Evolutionary conservation across 1,140 invertebrate genomes (phyloP).

Genomic region (Drosophila prosaltans): DNA sequence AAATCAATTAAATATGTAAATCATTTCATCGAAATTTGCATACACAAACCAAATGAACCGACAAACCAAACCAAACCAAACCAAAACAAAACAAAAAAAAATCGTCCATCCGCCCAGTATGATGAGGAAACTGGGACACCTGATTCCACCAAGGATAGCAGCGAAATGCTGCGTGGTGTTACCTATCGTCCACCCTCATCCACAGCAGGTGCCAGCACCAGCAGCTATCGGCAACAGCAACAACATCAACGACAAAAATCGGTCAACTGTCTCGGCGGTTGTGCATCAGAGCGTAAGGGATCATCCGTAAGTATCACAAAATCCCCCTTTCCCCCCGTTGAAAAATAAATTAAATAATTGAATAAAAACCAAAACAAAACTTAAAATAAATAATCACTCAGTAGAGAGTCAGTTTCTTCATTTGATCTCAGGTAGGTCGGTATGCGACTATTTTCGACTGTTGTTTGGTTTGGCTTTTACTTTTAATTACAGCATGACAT

Average conservation of each 20-base stretch:
- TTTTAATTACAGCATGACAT: slow-evolving; percentile 39
- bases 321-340: neutral
- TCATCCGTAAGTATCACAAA: slow-evolving; percentile 85
- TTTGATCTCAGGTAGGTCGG: slow-evolving; percentile 36
- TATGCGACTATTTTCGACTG: slow-evolving; percentile 18
- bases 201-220: slow-evolving; percentile 57
- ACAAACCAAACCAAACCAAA: neutral
- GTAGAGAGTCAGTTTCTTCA: slow-evolving; percentile 1
- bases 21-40: slow-evolving; percentile 79
- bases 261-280: slow-evolving; percentile 85
- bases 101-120: slow-evolving; percentile 71
- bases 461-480: slow-evolving; percentile 24
- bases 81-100: slow-evolving; percentile 21
- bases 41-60: slow-evolving; percentile 39
- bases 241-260: slow-evolving; percentile 75
- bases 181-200: slow-evolving; percentile 83
- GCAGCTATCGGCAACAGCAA: slow-evolving; percentile 82
- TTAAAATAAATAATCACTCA: neutral
- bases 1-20: slow-evolving; percentile 81
- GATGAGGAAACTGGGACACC: slow-evolving; percentile 84
- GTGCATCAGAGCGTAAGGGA: slow-evolving; percentile 85
- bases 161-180: slow-evolving; percentile 82
- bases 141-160: slow-evolving; percentile 84
- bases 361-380: neutral
- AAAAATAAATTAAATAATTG: neutral